Evolutionary conservation across 2,888 invertebrate genomes (phyloP).

Genomic region (Perizoma flavofasciatum): DNA sequence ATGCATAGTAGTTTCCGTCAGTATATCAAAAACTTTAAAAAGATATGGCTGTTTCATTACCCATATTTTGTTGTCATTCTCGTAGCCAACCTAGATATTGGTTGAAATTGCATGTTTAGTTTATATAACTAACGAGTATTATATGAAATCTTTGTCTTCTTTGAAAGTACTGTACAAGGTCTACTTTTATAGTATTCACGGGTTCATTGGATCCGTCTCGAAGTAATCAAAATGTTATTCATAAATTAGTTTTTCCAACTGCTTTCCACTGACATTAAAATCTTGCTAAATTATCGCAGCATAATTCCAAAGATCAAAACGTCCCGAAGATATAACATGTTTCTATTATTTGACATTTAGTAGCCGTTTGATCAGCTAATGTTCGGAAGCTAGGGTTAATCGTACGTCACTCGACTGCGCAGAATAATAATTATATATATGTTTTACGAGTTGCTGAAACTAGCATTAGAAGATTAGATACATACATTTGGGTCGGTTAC

Average conservation of each 20-base stretch:
- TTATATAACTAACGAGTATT: neutral
- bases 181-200: neutral
- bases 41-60: constrained; percentile 1
- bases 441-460: constrained; percentile 23
- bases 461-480: constrained; percentile 7
- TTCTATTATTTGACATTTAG: constrained; percentile 21
- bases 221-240: neutral
- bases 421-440: constrained; percentile 20
- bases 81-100: constrained; percentile 4
- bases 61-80: constrained; percentile 1
- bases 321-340: constrained; percentile 6
- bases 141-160: too few species aligned
- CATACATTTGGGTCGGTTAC: constrained; percentile 8
- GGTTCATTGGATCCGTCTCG: neutral
- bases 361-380: constrained; percentile 22
- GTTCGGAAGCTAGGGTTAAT: constrained; percentile 9
- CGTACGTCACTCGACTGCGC: constrained; percentile 9
- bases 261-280: neutral
- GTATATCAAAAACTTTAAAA: constrained; percentile 9
- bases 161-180: too few species aligned
- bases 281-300: constrained; percentile 6
- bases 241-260: neutral
- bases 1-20: neutral
- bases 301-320: constrained; percentile 15
- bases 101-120: constrained; percentile 4